phyloP scores from a whole-genome alignment of 2,113 vertebrate genomes.

The Phodopus roborovskii region DNA sequence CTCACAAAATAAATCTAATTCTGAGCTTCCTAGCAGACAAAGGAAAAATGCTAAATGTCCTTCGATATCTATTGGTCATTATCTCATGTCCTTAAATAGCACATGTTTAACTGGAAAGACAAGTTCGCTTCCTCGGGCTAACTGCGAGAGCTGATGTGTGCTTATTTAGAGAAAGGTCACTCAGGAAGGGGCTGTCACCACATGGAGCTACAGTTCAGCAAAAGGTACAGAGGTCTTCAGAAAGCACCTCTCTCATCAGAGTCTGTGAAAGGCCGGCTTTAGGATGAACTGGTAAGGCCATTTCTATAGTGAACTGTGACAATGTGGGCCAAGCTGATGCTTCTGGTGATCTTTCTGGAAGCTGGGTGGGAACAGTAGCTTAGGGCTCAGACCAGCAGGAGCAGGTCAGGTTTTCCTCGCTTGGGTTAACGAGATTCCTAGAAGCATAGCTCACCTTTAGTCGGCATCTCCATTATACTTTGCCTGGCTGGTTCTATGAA shows the following conservation, averaged over 20 bases:
- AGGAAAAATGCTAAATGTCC: neutral
- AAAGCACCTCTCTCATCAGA: neutral
- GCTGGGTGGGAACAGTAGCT: neutral
- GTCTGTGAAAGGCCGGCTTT: neutral
- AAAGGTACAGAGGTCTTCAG: neutral
- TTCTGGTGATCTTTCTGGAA: neutral
- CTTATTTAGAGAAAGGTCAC: neutral
- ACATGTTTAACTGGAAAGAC: neutral
- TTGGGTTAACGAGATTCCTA: neutral
- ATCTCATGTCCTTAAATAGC: neutral
- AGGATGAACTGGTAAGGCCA: neutral
- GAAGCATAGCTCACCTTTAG: neutral
- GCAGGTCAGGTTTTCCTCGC: neutral
- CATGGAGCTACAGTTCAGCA: neutral
- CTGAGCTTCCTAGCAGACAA: slow-evolving; percentile 57
- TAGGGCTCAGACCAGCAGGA: neutral
- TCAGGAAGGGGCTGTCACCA: neutral
- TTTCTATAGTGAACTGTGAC: neutral
- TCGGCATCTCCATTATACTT: neutral
- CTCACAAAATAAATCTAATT: neutral
- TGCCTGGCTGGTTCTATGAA: rapidly evolving
- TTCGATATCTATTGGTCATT: neutral
- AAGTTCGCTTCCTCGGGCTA: neutral
- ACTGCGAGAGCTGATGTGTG: neutral
- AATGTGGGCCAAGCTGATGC: no score